Conservation (phyloP, 2,113 vertebrate species). For the Toxotes jaculatrix region DNA sequence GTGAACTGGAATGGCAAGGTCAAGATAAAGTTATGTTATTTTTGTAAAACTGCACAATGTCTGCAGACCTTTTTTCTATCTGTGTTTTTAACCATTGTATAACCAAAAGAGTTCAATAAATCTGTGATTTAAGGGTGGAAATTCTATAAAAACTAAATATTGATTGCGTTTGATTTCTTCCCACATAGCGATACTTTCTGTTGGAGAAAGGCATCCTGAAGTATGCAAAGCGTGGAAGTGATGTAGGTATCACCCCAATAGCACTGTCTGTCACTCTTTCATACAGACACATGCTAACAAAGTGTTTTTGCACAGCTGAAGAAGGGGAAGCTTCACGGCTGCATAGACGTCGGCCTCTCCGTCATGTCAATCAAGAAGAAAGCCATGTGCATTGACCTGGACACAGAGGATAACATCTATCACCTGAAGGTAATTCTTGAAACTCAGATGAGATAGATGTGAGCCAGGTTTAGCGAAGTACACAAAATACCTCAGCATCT, state of each 20-base stretch:
- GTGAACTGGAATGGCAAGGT: conserved; percentile 26
- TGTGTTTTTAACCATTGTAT: conserved; percentile 7
- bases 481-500: not conserved
- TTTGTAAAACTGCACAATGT: not conserved
- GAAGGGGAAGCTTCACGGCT: conserved; percentile 94
- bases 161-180: conserved; percentile 33
- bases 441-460: not conserved
- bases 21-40: not conserved
- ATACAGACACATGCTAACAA: conserved; percentile 1
- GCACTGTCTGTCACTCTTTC: not conserved
- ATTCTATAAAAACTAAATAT: not conserved
- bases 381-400: conserved; percentile 93
- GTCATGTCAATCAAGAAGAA: conserved; percentile 99
- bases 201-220: conserved; percentile 96
- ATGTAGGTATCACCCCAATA: conserved; percentile 86
- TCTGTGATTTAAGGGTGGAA: not conserved
- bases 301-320: conserved; percentile 83
- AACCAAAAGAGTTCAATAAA: not conserved
- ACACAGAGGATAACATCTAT: conserved; percentile 96
- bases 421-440: conserved; percentile 90
- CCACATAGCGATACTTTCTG: conserved; percentile 92
- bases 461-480: not conserved
- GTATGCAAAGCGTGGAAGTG: conserved; percentile 90
- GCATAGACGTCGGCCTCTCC: conserved; percentile 95
- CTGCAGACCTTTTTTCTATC: not conserved